Conservation (phyloP, 2,797 vertebrate species). For the Poecilia velifera region DNA sequence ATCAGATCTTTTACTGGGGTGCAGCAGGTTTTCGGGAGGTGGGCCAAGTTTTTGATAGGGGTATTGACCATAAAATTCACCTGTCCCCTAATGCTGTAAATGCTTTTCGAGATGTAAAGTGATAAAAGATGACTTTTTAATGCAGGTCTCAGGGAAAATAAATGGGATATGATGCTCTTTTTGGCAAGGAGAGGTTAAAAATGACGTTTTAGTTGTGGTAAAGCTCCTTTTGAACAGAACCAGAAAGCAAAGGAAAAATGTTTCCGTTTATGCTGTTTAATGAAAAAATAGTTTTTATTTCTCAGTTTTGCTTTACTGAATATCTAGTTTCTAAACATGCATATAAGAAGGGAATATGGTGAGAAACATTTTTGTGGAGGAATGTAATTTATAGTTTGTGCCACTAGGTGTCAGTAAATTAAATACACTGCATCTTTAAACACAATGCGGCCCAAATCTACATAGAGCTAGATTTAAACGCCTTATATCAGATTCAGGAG, state of each 20-base stretch:
- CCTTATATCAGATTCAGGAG: not conserved
- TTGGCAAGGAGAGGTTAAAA: not conserved
- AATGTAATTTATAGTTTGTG: not conserved
- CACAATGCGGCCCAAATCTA: not conserved
- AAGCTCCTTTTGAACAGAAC: not conserved
- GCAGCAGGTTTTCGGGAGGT: slow-evolving; percentile 64
- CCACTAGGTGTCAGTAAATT: not conserved
- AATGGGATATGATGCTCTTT: not conserved
- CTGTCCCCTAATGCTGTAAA: slow-evolving; percentile 23
- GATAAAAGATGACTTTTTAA: slow-evolving; percentile 7
- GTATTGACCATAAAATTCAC: slow-evolving; percentile 52
- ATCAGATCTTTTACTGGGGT: slow-evolving; percentile 44
- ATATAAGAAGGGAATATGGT: not conserved
- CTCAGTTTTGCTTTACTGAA: not conserved
- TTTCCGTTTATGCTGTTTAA: not conserved
- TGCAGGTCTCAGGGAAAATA: not conserved
- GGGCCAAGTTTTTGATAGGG: slow-evolving; percentile 56
- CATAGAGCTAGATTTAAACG: not conserved
- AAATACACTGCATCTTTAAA: too few relatives aligned
- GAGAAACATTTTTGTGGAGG: not conserved
- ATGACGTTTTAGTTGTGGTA: not conserved
- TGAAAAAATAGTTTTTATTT: not conserved
- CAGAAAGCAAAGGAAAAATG: not conserved
- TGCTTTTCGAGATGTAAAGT: slow-evolving; percentile 3
- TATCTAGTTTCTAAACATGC: not conserved